Conservation (phyloP, 2,113 vertebrate species). For the Sceloporus tristichus region DNA sequence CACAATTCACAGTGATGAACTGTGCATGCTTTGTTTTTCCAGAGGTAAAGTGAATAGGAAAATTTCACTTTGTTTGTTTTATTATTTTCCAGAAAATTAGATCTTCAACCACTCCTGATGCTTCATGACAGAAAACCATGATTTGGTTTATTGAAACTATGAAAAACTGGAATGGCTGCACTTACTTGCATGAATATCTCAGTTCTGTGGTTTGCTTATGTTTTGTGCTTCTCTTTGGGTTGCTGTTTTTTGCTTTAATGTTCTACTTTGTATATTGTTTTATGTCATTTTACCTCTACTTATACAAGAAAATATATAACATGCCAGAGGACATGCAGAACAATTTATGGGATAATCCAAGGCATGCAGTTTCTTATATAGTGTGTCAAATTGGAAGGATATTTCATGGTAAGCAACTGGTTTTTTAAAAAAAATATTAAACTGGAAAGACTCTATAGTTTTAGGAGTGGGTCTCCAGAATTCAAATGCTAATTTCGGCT, state of each 20-base stretch:
- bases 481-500: too few species aligned
- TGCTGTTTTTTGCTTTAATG: fast-evolving
- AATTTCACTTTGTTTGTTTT: too few species aligned
- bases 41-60: too few species aligned
- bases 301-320: neutral
- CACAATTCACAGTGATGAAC: too few species aligned
- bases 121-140: neutral
- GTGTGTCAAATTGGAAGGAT: neutral
- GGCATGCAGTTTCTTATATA: neutral
- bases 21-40: neutral
- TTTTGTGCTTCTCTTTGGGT: neutral
- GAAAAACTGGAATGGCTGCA: neutral
- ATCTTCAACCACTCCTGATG: neutral
- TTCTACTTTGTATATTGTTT: neutral
- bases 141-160: neutral
- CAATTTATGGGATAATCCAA: neutral
- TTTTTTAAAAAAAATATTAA: neutral
- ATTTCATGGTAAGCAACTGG: neutral
- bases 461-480: too few species aligned
- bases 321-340: neutral
- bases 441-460: too few species aligned
- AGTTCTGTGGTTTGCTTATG: neutral
- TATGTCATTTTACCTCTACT: neutral
- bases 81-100: too few species aligned
- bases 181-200: neutral